phyloP scores from a whole-genome alignment of 2,113 vertebrate species.

The Mormyrus iriodes region DNA sequence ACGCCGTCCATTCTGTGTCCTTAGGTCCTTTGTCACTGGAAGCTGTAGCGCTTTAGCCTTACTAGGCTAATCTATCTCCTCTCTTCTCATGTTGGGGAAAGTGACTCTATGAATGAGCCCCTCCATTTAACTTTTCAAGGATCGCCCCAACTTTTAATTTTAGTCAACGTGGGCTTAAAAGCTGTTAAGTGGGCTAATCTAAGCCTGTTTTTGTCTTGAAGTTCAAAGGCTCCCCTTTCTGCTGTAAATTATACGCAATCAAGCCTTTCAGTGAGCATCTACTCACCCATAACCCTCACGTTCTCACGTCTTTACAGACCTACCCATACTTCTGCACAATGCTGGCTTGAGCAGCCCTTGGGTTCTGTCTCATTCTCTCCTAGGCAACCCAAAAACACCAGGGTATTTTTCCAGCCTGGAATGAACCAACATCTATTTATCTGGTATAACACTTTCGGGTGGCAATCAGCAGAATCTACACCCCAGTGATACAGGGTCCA shows the following conservation, averaged over 20 bases:
- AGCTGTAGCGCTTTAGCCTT: conserved; percentile 43
- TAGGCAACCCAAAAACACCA: conserved; percentile 7
- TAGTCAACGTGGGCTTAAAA: conserved; percentile 25
- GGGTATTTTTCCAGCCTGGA: background rate
- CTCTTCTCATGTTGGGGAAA: conserved; percentile 30
- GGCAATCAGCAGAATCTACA: background rate
- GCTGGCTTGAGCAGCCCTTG: conserved; percentile 20
- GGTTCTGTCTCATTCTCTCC: conserved; percentile 48
- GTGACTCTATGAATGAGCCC: conserved; percentile 30
- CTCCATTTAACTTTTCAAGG: conserved; percentile 44
- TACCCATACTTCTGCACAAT: conserved; percentile 20
- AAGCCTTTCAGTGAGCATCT: conserved; percentile 30
- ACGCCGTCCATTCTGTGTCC: conserved; percentile 52
- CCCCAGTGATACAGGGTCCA: background rate
- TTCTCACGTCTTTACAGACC: background rate
- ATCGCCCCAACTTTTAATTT: conserved; percentile 27
- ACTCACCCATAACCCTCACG: background rate
- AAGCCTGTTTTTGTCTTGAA: conserved; percentile 39
- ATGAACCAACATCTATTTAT: background rate
- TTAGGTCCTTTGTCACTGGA: conserved; percentile 28
- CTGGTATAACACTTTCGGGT: background rate
- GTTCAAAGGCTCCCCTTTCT: conserved; percentile 30
- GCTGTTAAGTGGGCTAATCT: conserved; percentile 28
- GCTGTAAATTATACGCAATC: conserved; percentile 40
- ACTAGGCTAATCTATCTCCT: conserved; percentile 37